A percentile compares a stretch with the other conserved stretches of the same genome.
Conservation (phyloP, 2,888 invertebrate species). For the Thereva nobilitata region DNA sequence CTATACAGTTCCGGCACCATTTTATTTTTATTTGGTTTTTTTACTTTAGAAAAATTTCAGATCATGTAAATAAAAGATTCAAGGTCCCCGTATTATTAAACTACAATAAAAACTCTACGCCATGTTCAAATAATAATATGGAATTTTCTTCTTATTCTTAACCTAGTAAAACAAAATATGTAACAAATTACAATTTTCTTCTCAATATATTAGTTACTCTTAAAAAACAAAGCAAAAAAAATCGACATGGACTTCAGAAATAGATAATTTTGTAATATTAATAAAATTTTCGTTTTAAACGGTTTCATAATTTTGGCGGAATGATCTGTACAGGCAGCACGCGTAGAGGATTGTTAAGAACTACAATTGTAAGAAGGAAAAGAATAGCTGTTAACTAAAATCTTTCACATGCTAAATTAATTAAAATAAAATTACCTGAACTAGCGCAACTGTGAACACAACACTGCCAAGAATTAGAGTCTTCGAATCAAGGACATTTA, state of each 20-base stretch:
- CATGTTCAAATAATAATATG: no score
- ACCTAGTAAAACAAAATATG: no score
- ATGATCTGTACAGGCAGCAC: constrained; percentile 34
- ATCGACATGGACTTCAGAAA: background rate
- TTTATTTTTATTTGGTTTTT: no score
- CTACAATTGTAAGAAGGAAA: constrained; percentile 29
- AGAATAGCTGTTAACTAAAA: constrained; percentile 11
- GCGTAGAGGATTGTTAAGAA: constrained; percentile 35
- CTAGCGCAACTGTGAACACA: constrained; percentile 79
- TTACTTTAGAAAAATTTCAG: no score
- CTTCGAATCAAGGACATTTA: constrained; percentile 69
- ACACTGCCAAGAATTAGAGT: constrained; percentile 79
- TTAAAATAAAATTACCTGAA: constrained; percentile 69
- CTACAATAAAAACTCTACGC: no score
- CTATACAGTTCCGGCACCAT: no score
- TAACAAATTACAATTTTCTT: no score
- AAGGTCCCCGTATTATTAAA: no score
- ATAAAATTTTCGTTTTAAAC: constrained; percentile 21
- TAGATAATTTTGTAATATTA: background rate
- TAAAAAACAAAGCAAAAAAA: constrained; percentile 13
- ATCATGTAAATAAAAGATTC: no score
- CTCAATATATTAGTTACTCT: background rate
- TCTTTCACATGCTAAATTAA: constrained; percentile 10
- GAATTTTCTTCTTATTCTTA: no score
- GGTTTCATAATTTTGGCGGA: constrained; percentile 30